Evolutionary conservation across 2,113 vertebrate genomes (phyloP), one percentile per base, ranked within the genome.

Genomic region (Carlito syrichta): DNA sequence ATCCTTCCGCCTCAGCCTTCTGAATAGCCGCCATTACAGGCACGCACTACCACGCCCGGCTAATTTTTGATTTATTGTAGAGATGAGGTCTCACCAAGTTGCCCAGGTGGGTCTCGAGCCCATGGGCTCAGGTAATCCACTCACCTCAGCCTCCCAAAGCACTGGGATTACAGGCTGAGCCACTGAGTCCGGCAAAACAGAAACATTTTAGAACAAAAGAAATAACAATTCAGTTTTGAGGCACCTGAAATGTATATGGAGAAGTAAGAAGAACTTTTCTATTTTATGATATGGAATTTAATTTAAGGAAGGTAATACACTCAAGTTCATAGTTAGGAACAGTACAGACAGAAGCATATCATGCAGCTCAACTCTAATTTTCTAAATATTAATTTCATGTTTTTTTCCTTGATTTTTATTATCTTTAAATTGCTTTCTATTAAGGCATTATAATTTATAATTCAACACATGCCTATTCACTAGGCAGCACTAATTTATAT

Each of bases 221-320:
- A 95, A 62, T 91, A 35, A 52, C 17, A 95, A 69, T 68, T 84
- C 40, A 74, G 62, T 91, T 91, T 81, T 81, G 77, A 95, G 40
- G 43, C 32, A 73, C 5, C 5, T 88, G 84, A 91, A 73, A 35
- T 78, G 63, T 56, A 73, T 20, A 87, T 63, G 17, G 76, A 94
- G 54, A 25, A 78, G 12, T 23, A 83, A 90, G 27, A 60, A 83
- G 27, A 60, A 83, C 8, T 45, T 54, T 87, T 88, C n/a, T 63
- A 81, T 68, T 81, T 95, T 94, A 63, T 74, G 7, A 22, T 48
- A 23, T 9, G 81, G 48, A 90, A 93, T 78, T 91, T 30, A 95
- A 79, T 52, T 91, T 85, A 81, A 68, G 73, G 71, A 93, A 56
- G 43, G 13, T 12, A 79, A 88, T 96, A 79, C 16, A 81, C n/a